Percentiles rank a stretch among this genome's conserved stretches.
Conservation (phyloP, 1,140 invertebrate genomes). For the Anoplolepis gracilipes region DNA sequence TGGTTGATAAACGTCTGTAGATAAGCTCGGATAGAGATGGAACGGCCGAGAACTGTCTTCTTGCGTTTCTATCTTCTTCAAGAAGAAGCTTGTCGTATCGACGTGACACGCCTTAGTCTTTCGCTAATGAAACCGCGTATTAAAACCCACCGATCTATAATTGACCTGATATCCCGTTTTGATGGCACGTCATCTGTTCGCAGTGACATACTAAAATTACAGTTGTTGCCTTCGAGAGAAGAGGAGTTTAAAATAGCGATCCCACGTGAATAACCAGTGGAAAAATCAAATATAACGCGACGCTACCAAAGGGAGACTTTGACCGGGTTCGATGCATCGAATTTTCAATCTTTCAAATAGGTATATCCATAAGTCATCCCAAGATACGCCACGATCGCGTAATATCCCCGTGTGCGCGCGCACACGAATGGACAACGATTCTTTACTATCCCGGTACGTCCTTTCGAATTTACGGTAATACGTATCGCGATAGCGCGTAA, state of each 20-base stretch:
- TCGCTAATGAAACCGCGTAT: constrained; percentile 46
- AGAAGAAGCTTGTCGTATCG: constrained; percentile 35
- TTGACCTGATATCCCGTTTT: constrained; percentile 15
- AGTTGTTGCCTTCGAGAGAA: constrained; percentile 13
- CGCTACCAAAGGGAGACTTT: background rate
- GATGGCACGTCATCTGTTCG: constrained; percentile 23
- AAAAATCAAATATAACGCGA: constrained; percentile 43
- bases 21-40: constrained; percentile 55
- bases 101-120: constrained; percentile 47
- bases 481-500: constrained; percentile 67
- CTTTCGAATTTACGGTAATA: constrained; percentile 71
- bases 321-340: background rate
- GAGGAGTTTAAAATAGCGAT: constrained; percentile 31
- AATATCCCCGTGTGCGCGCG: constrained; percentile 58
- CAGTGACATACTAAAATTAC: constrained; percentile 34
- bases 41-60: constrained; percentile 35
- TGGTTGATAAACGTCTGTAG: constrained; percentile 33
- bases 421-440: constrained; percentile 57
- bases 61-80: constrained; percentile 16
- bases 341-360: constrained; percentile 66
- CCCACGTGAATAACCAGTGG: background rate
- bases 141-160: constrained; percentile 38
- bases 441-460: constrained; percentile 64
- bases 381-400: constrained; percentile 58
- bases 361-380: constrained; percentile 59